Conservation (phyloP, 2,797 vertebrate species). For the Gymnoscopelus microlampas region DNA sequence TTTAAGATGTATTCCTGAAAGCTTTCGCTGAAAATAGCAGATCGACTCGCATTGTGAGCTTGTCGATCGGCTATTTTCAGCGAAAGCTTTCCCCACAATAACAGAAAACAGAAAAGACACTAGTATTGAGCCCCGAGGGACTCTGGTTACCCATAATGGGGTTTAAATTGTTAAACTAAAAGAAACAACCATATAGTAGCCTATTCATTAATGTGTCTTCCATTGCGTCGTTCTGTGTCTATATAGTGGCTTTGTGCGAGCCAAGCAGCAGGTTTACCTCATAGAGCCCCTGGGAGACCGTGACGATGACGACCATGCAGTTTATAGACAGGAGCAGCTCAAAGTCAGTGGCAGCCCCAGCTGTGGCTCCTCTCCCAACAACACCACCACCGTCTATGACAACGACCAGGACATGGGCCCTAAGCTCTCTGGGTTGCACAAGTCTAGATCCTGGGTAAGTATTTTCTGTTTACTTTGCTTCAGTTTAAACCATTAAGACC, state of each 20-base stretch:
- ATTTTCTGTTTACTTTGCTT: background rate
- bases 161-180: too few relatives aligned
- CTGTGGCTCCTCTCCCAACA: conserved; percentile 53
- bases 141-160: too few relatives aligned
- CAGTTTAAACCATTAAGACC: too few relatives aligned
- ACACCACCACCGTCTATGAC: conserved; percentile 66
- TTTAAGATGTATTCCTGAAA: too few relatives aligned
- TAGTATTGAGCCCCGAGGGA: too few relatives aligned
- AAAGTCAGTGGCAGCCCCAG: conserved; percentile 56
- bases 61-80: too few relatives aligned
- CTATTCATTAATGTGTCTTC: background rate
- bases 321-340: conserved; percentile 83
- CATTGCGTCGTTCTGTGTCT: background rate
- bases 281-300: conserved; percentile 85
- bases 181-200: too few relatives aligned
- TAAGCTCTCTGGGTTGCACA: conserved; percentile 73
- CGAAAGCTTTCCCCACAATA: too few relatives aligned
- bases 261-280: conserved; percentile 78
- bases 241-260: conserved; percentile 85
- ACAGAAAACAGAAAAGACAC: too few relatives aligned
- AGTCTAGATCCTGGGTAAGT: conserved; percentile 80
- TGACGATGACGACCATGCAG: conserved; percentile 70
- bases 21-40: too few relatives aligned
- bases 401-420: conserved; percentile 58
- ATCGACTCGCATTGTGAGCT: too few relatives aligned